A percentile compares a stretch with the other conserved stretches of the same genome.
Conservation (phyloP, 2,888 invertebrate genomes). For the Trisateles emortualis region DNA sequence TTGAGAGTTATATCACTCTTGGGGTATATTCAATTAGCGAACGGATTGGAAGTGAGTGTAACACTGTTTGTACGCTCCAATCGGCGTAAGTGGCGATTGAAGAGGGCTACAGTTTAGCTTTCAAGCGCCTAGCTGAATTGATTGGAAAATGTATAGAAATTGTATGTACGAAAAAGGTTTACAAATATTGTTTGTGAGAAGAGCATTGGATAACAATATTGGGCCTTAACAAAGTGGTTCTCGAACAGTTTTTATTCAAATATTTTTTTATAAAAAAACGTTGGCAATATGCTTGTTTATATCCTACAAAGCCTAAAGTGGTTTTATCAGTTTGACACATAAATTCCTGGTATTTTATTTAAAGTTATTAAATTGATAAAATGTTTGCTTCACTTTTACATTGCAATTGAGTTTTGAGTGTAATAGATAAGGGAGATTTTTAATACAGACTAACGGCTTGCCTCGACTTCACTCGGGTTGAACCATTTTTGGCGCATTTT, state of each 20-base stretch:
- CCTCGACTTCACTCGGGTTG: too few species aligned
- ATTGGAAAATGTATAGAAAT: slow-evolving; percentile 28
- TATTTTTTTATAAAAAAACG: neutral
- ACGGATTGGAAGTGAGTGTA: slow-evolving; percentile 36
- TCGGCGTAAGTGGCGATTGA: slow-evolving; percentile 44
- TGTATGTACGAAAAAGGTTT: slow-evolving; percentile 16
- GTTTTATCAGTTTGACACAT: neutral
- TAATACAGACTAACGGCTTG: too few species aligned
- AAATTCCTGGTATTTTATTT: too few species aligned
- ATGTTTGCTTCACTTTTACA: too few species aligned
- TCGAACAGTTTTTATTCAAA: neutral
- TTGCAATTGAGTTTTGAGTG: too few species aligned
- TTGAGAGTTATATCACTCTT: slow-evolving; percentile 60
- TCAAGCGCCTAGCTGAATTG: slow-evolving; percentile 24
- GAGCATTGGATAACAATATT: neutral
- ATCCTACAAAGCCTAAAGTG: neutral
- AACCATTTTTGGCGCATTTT: too few species aligned
- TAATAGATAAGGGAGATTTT: too few species aligned
- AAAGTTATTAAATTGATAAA: too few species aligned
- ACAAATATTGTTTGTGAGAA: slow-evolving; percentile 2
- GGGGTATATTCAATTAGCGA: slow-evolving; percentile 68
- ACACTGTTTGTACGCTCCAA: slow-evolving; percentile 43
- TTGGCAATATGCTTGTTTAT: too few species aligned
- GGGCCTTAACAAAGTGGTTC: neutral
- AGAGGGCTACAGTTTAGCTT: slow-evolving; percentile 24